Evolutionary conservation across 2,888 invertebrate genomes (phyloP).

Genomic region (Drosophila aldrichi): DNA sequence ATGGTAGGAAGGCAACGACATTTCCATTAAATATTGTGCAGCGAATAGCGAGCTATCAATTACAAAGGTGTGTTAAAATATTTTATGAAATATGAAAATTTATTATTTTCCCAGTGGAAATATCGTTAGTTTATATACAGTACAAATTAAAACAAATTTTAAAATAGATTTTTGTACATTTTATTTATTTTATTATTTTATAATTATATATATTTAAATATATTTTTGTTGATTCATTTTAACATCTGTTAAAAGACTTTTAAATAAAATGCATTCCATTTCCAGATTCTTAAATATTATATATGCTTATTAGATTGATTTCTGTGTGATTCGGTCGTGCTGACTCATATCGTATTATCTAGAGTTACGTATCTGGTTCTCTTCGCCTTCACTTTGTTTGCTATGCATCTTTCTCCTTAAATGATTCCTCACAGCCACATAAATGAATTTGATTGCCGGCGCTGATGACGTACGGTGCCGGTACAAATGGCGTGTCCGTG

Average conservation of each 20-base stretch:
- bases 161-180: too few species aligned
- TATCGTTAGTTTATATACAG: too few species aligned
- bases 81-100: too few species aligned
- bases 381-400: not conserved
- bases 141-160: too few species aligned
- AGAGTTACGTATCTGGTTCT: not conserved
- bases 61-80: too few species aligned
- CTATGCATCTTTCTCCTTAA: not conserved
- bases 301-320: not conserved
- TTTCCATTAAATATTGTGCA: too few species aligned
- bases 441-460: not conserved
- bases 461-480: not conserved
- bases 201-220: too few species aligned
- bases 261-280: not conserved
- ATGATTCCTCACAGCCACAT: not conserved
- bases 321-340: not conserved
- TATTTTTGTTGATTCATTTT: not conserved
- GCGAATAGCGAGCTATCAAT: too few species aligned
- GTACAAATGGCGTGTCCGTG: not conserved
- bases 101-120: too few species aligned
- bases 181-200: too few species aligned
- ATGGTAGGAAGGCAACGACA: too few species aligned
- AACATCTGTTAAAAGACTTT: not conserved
- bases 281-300: not conserved
- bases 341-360: too few species aligned